Evolutionary conservation across 2,797 vertebrate species (phyloP).

Genomic region (Acrossocheilus fasciatus): DNA sequence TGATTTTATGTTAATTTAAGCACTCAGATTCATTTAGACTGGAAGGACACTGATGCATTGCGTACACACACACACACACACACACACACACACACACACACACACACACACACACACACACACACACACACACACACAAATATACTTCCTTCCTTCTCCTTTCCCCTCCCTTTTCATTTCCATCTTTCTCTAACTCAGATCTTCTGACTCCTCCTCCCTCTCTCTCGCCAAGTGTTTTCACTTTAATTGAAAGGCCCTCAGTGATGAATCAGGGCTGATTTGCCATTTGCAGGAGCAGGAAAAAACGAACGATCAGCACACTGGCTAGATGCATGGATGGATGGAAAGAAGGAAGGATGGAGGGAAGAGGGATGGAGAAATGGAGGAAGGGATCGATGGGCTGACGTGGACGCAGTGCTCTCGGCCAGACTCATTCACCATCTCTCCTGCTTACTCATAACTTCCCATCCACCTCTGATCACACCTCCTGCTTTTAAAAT

Average conservation of each 20-base stretch:
- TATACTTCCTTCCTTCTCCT: slow-evolving; percentile 10
- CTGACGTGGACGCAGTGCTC: slow-evolving; percentile 72
- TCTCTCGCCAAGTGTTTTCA: slow-evolving; percentile 36
- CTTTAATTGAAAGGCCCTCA: slow-evolving; percentile 50
- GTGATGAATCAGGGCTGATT: slow-evolving; percentile 64
- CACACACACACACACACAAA: neutral
- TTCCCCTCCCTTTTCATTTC: neutral
- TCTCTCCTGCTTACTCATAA: slow-evolving; percentile 40
- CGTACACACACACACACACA: no score
- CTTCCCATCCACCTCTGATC: slow-evolving; percentile 27
- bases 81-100: neutral
- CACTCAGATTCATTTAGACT: neutral
- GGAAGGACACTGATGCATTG: neutral
- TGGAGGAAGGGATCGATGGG: slow-evolving; percentile 51
- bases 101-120: no score
- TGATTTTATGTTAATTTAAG: neutral
- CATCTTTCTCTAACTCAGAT: slow-evolving; percentile 6
- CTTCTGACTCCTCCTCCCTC: slow-evolving; percentile 5
- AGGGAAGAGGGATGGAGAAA: slow-evolving; percentile 26
- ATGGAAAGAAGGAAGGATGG: slow-evolving; percentile 38
- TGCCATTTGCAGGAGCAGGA: slow-evolving; percentile 54
- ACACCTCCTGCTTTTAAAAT: slow-evolving; percentile 40
- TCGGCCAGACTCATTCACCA: slow-evolving; percentile 60
- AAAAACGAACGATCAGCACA: slow-evolving; percentile 56
- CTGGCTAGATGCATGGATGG: slow-evolving; percentile 50